These are phyloP conservation scores for Pionites leucogaster DNA, from an alignment of 2,113 vertebrate species.

Conservation along the genomic window DNA sequence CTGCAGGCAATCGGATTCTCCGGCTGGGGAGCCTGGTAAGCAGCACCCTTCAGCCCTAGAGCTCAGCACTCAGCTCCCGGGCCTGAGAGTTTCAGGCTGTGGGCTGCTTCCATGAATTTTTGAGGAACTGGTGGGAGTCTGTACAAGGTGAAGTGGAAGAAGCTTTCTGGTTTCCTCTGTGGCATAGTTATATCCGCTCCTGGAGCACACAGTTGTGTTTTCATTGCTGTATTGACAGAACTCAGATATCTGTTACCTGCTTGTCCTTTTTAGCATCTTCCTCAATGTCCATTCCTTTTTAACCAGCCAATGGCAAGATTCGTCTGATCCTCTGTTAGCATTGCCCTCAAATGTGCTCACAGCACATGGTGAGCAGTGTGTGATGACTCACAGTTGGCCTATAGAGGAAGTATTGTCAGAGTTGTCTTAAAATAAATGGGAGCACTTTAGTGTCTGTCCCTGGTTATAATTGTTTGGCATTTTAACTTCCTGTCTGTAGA, in stretches of 20 bases:
- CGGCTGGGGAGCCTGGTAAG: constrained; percentile 93
- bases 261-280: not conserved
- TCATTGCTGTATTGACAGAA: not conserved
- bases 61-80: accelerated
- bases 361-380: not conserved
- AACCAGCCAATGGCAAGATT: not conserved
- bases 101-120: not conserved
- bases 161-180: not conserved
- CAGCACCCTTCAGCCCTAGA: not conserved
- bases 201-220: not conserved
- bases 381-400: not conserved
- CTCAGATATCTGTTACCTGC: not conserved
- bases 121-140: not conserved
- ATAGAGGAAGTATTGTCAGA: not conserved
- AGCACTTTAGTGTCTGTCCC: not conserved
- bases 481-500: constrained; percentile 8
- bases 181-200: not conserved
- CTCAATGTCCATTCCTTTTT: not conserved
- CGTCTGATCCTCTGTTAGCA: not conserved
- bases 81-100: not conserved
- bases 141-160: not conserved
- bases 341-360: not conserved
- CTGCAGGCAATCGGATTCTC: constrained; percentile 87
- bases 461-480: constrained; percentile 5
- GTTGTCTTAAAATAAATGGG: constrained; percentile 21